Evolutionary conservation across 2,113 vertebrate genomes (phyloP).

Genomic region (Hipposideros armiger): DNA sequence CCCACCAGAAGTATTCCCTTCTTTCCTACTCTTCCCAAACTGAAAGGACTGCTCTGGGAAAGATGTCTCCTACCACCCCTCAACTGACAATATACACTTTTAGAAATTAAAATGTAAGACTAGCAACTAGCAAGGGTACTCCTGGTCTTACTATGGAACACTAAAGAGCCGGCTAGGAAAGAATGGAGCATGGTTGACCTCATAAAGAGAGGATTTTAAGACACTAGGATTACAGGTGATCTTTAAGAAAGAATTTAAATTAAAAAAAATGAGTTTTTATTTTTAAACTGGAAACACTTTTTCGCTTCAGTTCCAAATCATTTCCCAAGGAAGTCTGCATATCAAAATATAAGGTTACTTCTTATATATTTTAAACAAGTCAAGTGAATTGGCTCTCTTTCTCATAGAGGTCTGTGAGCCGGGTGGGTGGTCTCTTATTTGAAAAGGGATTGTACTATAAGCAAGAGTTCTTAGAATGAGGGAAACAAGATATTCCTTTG

Average conservation of each 20-base stretch:
- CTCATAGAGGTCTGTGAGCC: background rate
- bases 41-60: background rate
- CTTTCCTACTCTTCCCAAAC: background rate
- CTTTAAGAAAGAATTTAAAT: slow-evolving; percentile 61
- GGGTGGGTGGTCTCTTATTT: slow-evolving; percentile 36
- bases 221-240: background rate
- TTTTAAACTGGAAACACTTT: slow-evolving; percentile 36
- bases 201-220: slow-evolving; percentile 70
- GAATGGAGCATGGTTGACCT: background rate
- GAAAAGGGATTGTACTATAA: slow-evolving; percentile 51
- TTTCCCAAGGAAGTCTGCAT: slow-evolving; percentile 67
- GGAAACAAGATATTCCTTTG: slow-evolving; percentile 69
- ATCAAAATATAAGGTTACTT: slow-evolving; percentile 63
- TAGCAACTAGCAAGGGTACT: slow-evolving; percentile 70
- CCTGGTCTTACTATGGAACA: slow-evolving; percentile 56
- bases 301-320: slow-evolving; percentile 72
- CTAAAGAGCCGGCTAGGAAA: slow-evolving; percentile 47
- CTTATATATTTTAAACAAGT: slow-evolving; percentile 61
- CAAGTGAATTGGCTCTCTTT: slow-evolving; percentile 56
- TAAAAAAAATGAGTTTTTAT: slow-evolving; percentile 28
- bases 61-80: slow-evolving; percentile 43
- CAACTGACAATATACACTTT: slow-evolving; percentile 57
- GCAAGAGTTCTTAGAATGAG: slow-evolving; percentile 17
- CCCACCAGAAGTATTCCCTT: background rate
- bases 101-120: slow-evolving; percentile 80